Conservation (phyloP, 2,888 invertebrate species). For the Platycheirus albimanus region DNA sequence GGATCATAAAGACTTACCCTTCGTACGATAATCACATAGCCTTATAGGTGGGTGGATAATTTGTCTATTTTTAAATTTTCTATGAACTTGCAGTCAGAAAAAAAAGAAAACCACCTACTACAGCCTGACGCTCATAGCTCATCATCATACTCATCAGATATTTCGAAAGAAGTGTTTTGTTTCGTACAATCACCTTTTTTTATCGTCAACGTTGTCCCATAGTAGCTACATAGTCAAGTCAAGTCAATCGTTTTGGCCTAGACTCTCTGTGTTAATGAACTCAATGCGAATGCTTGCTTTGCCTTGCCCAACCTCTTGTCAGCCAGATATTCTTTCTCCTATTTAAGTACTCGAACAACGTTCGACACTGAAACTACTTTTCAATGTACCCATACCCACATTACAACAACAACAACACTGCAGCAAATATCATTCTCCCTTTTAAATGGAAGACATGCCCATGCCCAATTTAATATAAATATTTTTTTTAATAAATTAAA, state of each 20-base stretch:
- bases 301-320: conserved; percentile 9
- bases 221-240: too few relatives aligned
- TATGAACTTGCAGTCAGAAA: too few relatives aligned
- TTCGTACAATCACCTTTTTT: conserved; percentile 29
- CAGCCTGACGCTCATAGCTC: too few relatives aligned
- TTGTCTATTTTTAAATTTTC: too few relatives aligned
- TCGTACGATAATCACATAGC: background rate
- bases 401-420: too few relatives aligned
- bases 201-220: conserved; percentile 11
- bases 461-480: conserved; percentile 8
- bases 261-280: conserved; percentile 42
- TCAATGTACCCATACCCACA: conserved; percentile 26
- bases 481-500: background rate
- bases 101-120: background rate
- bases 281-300: conserved; percentile 24
- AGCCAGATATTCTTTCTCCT: background rate
- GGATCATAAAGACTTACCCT: background rate
- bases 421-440: background rate
- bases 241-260: conserved; percentile 32
- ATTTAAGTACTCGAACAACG: conserved; percentile 9
- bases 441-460: too few relatives aligned
- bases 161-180: conserved; percentile 22
- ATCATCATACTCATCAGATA: conserved; percentile 8
- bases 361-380: conserved; percentile 15
- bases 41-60: too few relatives aligned